phyloP scores from a whole-genome alignment of 1,140 invertebrate species.

The Ericerus pela region DNA sequence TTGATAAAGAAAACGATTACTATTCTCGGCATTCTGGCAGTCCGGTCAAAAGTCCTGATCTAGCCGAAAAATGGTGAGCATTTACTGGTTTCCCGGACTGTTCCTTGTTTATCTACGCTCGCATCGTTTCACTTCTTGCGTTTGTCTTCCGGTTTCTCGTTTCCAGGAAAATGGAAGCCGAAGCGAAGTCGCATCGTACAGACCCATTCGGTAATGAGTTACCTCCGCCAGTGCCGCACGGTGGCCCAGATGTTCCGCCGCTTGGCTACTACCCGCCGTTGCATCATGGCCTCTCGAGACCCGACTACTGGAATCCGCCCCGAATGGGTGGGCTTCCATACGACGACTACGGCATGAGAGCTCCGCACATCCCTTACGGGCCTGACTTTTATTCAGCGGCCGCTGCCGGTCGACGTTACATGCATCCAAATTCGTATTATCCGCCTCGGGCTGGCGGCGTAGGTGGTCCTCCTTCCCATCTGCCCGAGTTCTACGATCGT shows the following conservation, averaged over 20 bases:
- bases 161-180: not conserved
- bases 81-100: not conserved
- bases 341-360: constrained; percentile 17
- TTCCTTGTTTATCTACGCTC: too few species aligned
- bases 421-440: constrained; percentile 13
- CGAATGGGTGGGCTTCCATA: not conserved
- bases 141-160: not conserved
- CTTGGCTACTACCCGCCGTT: not conserved
- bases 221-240: not conserved
- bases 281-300: not conserved
- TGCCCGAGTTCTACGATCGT: constrained; percentile 14
- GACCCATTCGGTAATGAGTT: not conserved
- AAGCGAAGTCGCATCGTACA: not conserved
- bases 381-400: constrained; percentile 20
- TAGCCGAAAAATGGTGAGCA: not conserved
- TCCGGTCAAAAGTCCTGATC: constrained; percentile 24
- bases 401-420: constrained; percentile 15
- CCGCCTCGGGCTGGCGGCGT: not conserved
- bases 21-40: constrained; percentile 44
- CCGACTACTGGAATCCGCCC: not conserved
- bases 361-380: constrained; percentile 19
- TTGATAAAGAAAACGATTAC: constrained; percentile 77
- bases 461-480: not conserved
- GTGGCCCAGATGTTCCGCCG: not conserved
- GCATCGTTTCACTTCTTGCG: too few species aligned